A percentile compares a stretch with the other conserved stretches of the same genome.
Evolutionary conservation across 2,888 invertebrate species (phyloP).

Genomic region (Tetranychus piercei): DNA sequence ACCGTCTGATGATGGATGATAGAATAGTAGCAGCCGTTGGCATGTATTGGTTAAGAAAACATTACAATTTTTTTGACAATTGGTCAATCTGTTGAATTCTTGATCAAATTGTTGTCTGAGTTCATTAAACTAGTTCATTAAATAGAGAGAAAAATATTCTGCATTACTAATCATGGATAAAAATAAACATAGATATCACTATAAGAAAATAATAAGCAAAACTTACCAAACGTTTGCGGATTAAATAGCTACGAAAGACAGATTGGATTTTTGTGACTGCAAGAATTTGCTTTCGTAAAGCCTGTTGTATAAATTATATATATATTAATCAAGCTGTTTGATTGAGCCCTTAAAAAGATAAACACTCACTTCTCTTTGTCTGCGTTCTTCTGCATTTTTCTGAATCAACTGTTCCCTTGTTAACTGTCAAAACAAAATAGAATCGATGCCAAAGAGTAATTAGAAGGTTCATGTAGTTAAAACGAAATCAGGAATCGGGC

Average conservation of each 20-base stretch:
- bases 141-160: not conserved
- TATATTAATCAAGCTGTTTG: not conserved
- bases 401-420: constrained; percentile 52
- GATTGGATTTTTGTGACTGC: constrained; percentile 21
- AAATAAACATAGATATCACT: not conserved
- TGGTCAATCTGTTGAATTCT: not conserved
- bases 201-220: not conserved
- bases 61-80: not conserved
- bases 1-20: not conserved
- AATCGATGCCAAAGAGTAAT: not conserved
- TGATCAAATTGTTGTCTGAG: constrained; percentile 10
- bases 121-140: constrained; percentile 2
- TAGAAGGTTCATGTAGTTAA: too few relatives aligned
- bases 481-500: too few relatives aligned
- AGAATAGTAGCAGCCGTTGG: constrained; percentile 1
- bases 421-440: constrained; percentile 31
- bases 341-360: not conserved
- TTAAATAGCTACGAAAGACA: constrained; percentile 13
- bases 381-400: constrained; percentile 63
- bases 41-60: not conserved
- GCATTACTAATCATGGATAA: not conserved
- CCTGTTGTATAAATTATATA: not conserved
- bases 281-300: constrained; percentile 17
- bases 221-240: constrained; percentile 7
- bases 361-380: constrained; percentile 55